phyloP scores from a whole-genome alignment of 2,888 invertebrate species.

The Cheilosia soror region DNA sequence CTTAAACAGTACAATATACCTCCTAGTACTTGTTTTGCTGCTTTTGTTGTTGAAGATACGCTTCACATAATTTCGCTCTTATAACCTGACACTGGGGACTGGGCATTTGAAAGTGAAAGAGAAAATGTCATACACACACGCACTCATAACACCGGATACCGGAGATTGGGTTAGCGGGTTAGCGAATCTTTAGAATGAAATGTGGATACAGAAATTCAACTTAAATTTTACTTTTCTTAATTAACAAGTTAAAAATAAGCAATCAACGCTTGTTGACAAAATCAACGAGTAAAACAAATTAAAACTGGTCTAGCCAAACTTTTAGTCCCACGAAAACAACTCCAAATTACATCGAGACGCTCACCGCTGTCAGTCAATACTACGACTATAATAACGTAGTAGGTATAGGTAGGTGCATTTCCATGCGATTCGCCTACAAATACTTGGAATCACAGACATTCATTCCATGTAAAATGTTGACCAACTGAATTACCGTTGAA shows the following conservation, averaged over 20 bases:
- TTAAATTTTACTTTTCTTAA: background rate
- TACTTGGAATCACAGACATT: background rate
- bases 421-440: background rate
- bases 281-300: too few relatives aligned
- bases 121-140: slow-evolving; percentile 17
- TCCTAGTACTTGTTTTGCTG: background rate
- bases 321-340: slow-evolving; percentile 53
- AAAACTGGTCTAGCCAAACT: slow-evolving; percentile 28
- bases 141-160: too few relatives aligned
- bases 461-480: slow-evolving; percentile 28
- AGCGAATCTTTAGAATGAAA: slow-evolving; percentile 41
- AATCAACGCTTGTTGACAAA: background rate
- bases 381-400: too few relatives aligned
- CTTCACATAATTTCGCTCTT: slow-evolving; percentile 23
- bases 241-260: slow-evolving; percentile 2
- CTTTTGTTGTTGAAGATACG: slow-evolving; percentile 19
- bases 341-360: background rate
- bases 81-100: background rate
- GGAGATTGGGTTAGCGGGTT: slow-evolving; percentile 58
- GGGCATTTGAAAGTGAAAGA: slow-evolving; percentile 70
- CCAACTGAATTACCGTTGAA: slow-evolving; percentile 33
- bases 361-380: background rate
- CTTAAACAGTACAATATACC: background rate
- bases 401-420: slow-evolving; percentile 22
- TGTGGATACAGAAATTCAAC: slow-evolving; percentile 4